Evolutionary conservation across 2,797 vertebrate genomes (phyloP), one percentile per base, ranked within the genome.

Genomic region (Sandelia bainsii): DNA sequence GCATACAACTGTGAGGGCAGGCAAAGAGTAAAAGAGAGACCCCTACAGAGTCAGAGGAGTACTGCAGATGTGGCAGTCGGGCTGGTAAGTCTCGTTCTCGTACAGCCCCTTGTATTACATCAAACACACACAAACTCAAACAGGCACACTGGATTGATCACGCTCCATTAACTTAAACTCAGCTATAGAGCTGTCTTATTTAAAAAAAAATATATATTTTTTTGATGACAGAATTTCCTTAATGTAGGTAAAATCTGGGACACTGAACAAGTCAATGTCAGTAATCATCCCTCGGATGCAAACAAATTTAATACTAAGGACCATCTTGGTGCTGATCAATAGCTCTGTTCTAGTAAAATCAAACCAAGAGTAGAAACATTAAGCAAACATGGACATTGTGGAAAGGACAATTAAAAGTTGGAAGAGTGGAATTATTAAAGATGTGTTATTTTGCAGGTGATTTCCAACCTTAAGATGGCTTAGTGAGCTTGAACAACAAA

Each of bases 41-140:
- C 72, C 87, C 88, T 83, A 81, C 65, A 89, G 82, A 72, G 79
- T 69, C 39, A 66, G 62, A 83, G 73, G 79, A 75, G 87, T 83
- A 89, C 87, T 91, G 87, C 89, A 92, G 89, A 74, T 34, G 5
- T 82, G 91, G 90, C 90, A 92, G 88, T 91, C 77, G 71, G 83
- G 81, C 83, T 88, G 87, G 83, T 85, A 79, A 79, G 54, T 80
- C 74, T 57, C 69, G 69, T 69, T 73, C 75, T 40, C 62, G 20
- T 78, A 51, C 69, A 80, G 73, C 80, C 84, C 75, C 59, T 77
- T 54, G 64, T 46, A 45, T 84, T 74, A 77, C 77, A 80, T 66
- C 22, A 73, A 69, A 64, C 52, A 73, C 51, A 73, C 53, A 50
- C 29, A 50, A 29, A 49, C 51, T 61, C 75, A 67, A 51, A 83